Conservation (phyloP, 2,888 invertebrate genomes). For the Allygus modestus region DNA sequence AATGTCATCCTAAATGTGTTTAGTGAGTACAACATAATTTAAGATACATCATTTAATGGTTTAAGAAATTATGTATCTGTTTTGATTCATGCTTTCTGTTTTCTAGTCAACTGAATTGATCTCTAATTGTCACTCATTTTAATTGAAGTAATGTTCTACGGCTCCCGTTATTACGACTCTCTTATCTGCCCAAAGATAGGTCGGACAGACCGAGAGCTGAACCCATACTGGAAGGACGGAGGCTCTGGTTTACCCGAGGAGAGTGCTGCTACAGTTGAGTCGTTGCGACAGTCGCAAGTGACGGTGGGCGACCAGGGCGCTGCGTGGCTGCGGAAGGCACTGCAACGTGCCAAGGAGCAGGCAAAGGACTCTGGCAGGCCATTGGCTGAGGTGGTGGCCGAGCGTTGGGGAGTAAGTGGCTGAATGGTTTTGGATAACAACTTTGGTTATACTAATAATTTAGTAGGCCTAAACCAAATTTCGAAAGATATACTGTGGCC, state of each 20-base stretch:
- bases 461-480: too few species aligned
- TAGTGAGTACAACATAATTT: too few species aligned
- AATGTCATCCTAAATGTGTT: too few species aligned
- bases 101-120: too few species aligned
- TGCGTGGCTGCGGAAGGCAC: slow-evolving; percentile 77
- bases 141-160: too few species aligned
- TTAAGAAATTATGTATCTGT: too few species aligned
- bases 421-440: too few species aligned
- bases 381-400: slow-evolving; percentile 78
- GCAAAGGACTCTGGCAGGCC: slow-evolving; percentile 76
- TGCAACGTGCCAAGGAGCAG: slow-evolving; percentile 77
- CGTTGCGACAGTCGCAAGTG: slow-evolving; percentile 62
- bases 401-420: slow-evolving; percentile 78
- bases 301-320: slow-evolving; percentile 77
- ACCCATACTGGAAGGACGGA: slow-evolving; percentile 95
- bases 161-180: too few species aligned
- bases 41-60: too few species aligned
- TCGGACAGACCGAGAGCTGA: slow-evolving; percentile 87
- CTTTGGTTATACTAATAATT: neutral
- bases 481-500: too few species aligned
- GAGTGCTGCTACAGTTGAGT: neutral
- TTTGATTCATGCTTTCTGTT: too few species aligned
- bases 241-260: slow-evolving; percentile 87
- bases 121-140: too few species aligned
- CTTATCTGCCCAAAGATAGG: slow-evolving; percentile 76